Evolutionary conservation across 2,113 vertebrate species (phyloP).

Genomic region (Callaeas wilsoni): DNA sequence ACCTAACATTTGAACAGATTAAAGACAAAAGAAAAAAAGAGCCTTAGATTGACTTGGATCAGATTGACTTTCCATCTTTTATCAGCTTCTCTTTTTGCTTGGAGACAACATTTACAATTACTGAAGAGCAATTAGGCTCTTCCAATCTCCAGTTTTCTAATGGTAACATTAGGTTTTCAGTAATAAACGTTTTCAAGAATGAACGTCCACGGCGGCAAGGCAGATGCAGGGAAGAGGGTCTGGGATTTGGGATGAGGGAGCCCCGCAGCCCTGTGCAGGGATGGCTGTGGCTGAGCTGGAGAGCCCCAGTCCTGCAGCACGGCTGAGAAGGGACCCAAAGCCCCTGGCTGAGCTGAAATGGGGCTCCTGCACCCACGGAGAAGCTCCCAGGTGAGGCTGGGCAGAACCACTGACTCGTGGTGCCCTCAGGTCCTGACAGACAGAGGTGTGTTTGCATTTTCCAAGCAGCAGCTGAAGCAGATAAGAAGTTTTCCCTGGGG

Average conservation of each 20-base stretch:
- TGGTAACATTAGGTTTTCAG: background rate
- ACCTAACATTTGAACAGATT: background rate
- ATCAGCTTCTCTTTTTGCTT: background rate
- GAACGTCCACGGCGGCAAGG: fast-evolving
- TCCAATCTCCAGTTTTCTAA: background rate
- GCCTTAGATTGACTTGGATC: too few relatives aligned
- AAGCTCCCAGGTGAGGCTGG: background rate
- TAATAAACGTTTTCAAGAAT: background rate
- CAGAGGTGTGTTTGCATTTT: background rate
- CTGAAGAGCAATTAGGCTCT: background rate
- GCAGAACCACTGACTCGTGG: background rate
- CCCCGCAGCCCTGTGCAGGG: background rate
- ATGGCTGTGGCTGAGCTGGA: too few relatives aligned
- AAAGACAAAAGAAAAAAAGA: background rate
- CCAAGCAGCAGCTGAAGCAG: background rate
- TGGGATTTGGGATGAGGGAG: background rate
- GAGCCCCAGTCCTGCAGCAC: too few relatives aligned
- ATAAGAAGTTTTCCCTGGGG: background rate
- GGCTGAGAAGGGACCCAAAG: fast-evolving
- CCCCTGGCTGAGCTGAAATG: background rate
- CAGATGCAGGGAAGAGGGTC: background rate
- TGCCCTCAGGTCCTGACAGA: background rate
- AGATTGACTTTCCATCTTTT: background rate
- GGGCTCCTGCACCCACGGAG: background rate
- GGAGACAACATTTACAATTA: background rate